Evolutionary conservation across 2,888 invertebrate genomes (phyloP).

Genomic region (Anagyrus pseudococci): DNA sequence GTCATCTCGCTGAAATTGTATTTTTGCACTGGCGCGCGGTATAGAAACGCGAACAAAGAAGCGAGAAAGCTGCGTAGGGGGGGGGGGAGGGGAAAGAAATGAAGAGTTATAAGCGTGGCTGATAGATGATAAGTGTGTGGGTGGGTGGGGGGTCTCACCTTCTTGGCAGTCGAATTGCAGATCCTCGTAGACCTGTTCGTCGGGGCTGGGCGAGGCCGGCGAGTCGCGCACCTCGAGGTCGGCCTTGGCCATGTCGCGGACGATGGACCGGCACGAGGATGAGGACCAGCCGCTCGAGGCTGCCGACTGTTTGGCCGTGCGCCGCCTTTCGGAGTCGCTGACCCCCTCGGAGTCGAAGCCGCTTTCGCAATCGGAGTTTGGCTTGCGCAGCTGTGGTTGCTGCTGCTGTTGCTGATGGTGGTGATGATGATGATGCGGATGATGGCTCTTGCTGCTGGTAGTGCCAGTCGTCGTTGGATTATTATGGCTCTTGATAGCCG

Average conservation of each 20-base stretch:
- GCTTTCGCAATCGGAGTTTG: slow-evolving; percentile 79
- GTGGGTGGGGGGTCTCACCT: slow-evolving; percentile 10
- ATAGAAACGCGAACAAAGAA: too few species aligned
- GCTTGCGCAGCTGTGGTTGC: neutral
- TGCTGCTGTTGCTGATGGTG: neutral
- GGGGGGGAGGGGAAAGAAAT: too few species aligned
- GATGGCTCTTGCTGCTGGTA: too few species aligned
- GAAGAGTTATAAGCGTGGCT: too few species aligned
- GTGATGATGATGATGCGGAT: neutral
- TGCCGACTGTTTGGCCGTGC: slow-evolving; percentile 26
- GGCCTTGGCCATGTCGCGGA: slow-evolving; percentile 46
- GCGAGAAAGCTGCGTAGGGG: too few species aligned
- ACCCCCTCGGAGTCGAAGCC: slow-evolving; percentile 71
- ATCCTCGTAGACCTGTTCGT: slow-evolving; percentile 17
- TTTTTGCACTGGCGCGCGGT: too few species aligned
- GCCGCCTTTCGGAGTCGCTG: slow-evolving; percentile 36
- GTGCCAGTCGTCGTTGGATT: neutral
- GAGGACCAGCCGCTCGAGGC: slow-evolving; percentile 39
- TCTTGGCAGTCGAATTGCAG: neutral
- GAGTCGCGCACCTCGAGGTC: slow-evolving; percentile 51
- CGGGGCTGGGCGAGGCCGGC: slow-evolving; percentile 49
- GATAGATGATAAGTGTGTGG: too few species aligned
- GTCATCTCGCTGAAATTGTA: too few species aligned
- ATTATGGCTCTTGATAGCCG: neutral
- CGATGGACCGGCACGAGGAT: slow-evolving; percentile 38